These are phyloP conservation scores for Diaphora mendica DNA, from an alignment of 2,888 invertebrate species.

Conservation along the genomic window DNA sequence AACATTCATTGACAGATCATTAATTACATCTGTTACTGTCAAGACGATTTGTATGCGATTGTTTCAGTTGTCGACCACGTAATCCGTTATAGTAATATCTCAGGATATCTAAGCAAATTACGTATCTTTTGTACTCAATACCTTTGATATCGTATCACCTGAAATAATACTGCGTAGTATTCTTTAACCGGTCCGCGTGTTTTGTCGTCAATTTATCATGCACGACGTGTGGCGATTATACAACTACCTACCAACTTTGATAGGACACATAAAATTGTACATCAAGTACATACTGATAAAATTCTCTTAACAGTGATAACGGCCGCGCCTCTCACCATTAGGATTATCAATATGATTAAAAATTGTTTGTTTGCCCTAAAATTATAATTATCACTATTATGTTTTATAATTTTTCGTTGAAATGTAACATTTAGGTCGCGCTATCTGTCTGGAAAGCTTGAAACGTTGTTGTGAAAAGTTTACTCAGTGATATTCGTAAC, in stretches of 20 bases:
- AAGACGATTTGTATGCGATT: slow-evolving; percentile 41
- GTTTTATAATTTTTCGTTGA: slow-evolving; percentile 53
- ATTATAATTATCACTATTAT: slow-evolving; percentile 55
- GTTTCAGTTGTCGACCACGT: slow-evolving; percentile 45
- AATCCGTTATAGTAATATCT: slow-evolving; percentile 52
- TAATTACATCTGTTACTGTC: slow-evolving; percentile 50
- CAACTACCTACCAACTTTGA: slow-evolving; percentile 48
- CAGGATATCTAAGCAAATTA: slow-evolving; percentile 62
- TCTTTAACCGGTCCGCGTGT: slow-evolving; percentile 29
- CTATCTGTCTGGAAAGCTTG: slow-evolving; percentile 37
- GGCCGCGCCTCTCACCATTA: slow-evolving; percentile 78
- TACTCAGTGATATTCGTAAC: slow-evolving; percentile 37
- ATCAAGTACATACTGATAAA: slow-evolving; percentile 54
- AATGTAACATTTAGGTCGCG: slow-evolving; percentile 50
- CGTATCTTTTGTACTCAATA: slow-evolving; percentile 59
- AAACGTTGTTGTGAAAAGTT: slow-evolving; percentile 31
- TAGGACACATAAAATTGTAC: slow-evolving; percentile 54
- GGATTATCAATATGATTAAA: slow-evolving; percentile 70
- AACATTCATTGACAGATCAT: slow-evolving; percentile 47
- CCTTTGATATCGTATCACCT: slow-evolving; percentile 50
- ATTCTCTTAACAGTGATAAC: slow-evolving; percentile 53
- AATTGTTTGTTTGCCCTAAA: slow-evolving; percentile 59
- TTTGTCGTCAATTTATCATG: slow-evolving; percentile 39
- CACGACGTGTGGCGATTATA: slow-evolving; percentile 40
- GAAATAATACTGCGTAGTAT: slow-evolving; percentile 66